phyloP scores from a whole-genome alignment of 2,113 vertebrate genomes.

The Hyla sarda region DNA sequence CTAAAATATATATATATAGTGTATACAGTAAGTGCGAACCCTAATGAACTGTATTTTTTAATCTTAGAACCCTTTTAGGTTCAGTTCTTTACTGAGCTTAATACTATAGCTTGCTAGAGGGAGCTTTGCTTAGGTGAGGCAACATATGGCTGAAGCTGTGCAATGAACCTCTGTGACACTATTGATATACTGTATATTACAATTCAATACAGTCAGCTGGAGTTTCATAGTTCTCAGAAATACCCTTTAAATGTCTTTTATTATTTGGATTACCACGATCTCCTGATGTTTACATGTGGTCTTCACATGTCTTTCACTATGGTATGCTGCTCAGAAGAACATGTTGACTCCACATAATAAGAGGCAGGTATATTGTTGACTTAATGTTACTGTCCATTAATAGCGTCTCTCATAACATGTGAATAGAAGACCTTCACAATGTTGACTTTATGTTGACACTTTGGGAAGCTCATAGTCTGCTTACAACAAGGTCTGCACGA shows the following conservation, averaged over 20 bases:
- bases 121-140: not conserved
- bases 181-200: not conserved
- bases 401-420: not conserved
- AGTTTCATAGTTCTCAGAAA: not conserved
- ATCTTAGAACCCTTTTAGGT: not conserved
- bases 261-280: not conserved
- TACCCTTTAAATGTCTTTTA: not conserved
- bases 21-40: no score
- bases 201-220: not conserved
- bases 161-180: not conserved
- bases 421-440: constrained; percentile 9
- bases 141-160: not conserved
- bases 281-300: not conserved
- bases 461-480: not conserved
- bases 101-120: not conserved
- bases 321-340: not conserved
- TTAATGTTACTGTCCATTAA: not conserved
- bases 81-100: not conserved
- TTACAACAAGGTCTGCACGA: not conserved
- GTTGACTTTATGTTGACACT: constrained; percentile 9
- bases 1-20: no score
- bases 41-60: no score
- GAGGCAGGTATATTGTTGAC: not conserved
- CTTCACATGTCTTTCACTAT: constrained; percentile 17
- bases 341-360: not conserved